phyloP scores from a whole-genome alignment of 2,113 vertebrate genomes.

The Bungarus multicinctus region DNA sequence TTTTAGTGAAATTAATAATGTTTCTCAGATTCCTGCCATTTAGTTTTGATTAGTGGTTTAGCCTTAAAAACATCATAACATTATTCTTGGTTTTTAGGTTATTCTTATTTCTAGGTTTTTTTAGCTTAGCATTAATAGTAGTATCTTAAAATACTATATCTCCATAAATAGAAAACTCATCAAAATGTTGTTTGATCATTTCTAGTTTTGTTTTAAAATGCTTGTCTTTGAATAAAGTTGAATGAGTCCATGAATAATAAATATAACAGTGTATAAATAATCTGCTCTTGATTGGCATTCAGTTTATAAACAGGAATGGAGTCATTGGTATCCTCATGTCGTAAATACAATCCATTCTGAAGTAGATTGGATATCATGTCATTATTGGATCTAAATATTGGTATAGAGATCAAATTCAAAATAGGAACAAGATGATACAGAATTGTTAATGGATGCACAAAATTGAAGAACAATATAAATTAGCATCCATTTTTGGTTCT shows the following conservation, averaged over 20 bases:
- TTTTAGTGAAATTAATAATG: neutral
- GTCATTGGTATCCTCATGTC: neutral
- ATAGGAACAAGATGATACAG: neutral
- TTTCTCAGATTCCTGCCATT: neutral
- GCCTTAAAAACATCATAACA: neutral
- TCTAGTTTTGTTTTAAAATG: neutral
- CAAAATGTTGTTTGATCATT: neutral
- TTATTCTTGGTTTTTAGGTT: neutral
- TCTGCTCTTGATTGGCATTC: neutral
- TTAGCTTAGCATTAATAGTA: neutral
- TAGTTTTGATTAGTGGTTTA: neutral
- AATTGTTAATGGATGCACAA: neutral
- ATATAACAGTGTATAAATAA: neutral
- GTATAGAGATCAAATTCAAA: neutral
- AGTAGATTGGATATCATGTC: neutral
- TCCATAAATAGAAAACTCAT: neutral
- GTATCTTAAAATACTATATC: neutral
- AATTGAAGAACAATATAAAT: neutral
- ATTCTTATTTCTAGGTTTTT: neutral
- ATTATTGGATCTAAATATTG: neutral
- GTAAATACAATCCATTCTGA: neutral
- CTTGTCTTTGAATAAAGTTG: neutral
- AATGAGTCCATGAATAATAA: neutral
- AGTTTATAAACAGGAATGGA: neutral
- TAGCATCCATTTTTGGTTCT: neutral